Evolutionary conservation across 2,888 invertebrate genomes (phyloP).

Genomic region (Parnassius mnemosyne): DNA sequence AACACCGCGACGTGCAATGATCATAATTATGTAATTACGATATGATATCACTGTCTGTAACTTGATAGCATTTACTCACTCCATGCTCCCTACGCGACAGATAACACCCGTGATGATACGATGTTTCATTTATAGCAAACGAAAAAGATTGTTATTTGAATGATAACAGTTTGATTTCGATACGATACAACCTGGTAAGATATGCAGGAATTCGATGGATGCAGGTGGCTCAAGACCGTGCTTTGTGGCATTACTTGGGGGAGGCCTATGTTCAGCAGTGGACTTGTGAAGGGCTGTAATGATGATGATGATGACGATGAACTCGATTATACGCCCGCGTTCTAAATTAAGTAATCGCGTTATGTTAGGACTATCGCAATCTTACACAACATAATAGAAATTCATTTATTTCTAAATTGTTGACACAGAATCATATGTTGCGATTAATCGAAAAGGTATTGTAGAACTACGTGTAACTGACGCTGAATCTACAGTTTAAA

Average conservation of each 20-base stretch:
- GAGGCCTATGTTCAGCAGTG: no score
- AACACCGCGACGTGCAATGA: background rate
- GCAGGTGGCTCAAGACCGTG: no score
- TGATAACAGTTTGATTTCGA: background rate
- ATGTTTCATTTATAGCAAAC: background rate
- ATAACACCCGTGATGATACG: background rate
- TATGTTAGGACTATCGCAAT: slow-evolving; percentile 11
- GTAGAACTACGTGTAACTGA: no score
- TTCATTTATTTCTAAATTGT: no score
- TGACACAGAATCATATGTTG: no score
- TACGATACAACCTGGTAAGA: no score
- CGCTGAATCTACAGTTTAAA: no score
- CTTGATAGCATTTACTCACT: background rate
- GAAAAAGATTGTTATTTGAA: background rate
- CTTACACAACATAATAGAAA: slow-evolving; percentile 14
- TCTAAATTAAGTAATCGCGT: slow-evolving; percentile 13
- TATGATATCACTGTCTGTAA: background rate
- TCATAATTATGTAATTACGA: background rate
- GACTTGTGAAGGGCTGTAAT: no score
- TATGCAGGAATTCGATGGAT: no score
- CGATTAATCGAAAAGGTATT: no score
- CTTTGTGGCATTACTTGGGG: no score
- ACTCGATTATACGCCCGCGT: background rate
- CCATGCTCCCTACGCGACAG: background rate
- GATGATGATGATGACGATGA: no score